These are phyloP conservation scores for Ciconia maguari DNA, from an alignment of 2,113 vertebrate genomes.

Conservation along the genomic window DNA sequence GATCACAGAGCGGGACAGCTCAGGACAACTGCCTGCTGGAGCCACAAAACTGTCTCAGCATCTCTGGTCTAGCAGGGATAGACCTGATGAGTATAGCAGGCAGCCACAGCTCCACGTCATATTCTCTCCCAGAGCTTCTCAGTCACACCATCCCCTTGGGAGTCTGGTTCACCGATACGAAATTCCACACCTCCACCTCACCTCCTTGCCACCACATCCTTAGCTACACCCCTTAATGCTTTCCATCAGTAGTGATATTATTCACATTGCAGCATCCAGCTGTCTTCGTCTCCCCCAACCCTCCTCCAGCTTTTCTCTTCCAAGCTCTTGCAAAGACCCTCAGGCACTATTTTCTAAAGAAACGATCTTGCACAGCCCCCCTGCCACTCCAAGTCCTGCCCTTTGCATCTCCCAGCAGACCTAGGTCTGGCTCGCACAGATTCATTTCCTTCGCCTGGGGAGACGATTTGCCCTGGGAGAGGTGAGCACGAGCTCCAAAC, in stretches of 20 bases:
- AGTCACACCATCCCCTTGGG: not conserved
- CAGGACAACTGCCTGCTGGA: not conserved
- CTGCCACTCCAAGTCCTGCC: not conserved
- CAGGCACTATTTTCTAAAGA: not conserved
- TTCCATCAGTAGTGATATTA: not conserved
- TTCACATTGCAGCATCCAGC: not conserved
- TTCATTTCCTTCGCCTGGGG: not conserved
- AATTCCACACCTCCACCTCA: constrained; percentile 35
- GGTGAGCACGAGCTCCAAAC: not conserved
- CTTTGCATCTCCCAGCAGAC: not conserved
- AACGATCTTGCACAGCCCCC: not conserved
- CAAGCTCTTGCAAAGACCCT: not conserved
- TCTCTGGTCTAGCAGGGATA: not conserved
- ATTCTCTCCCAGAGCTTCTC: not conserved
- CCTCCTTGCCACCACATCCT: not conserved
- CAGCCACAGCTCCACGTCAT: not conserved
- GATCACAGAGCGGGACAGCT: not conserved
- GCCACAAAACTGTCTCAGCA: not conserved
- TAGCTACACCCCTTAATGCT: not conserved
- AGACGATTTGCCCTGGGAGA: not conserved
- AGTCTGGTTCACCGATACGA: not conserved
- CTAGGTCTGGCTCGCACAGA: not conserved
- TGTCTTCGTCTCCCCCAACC: not conserved
- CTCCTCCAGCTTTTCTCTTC: not conserved
- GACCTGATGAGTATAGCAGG: not conserved